Evolutionary conservation across 2,888 invertebrate genomes (phyloP).

Genomic region (Apodemia zela): DNA sequence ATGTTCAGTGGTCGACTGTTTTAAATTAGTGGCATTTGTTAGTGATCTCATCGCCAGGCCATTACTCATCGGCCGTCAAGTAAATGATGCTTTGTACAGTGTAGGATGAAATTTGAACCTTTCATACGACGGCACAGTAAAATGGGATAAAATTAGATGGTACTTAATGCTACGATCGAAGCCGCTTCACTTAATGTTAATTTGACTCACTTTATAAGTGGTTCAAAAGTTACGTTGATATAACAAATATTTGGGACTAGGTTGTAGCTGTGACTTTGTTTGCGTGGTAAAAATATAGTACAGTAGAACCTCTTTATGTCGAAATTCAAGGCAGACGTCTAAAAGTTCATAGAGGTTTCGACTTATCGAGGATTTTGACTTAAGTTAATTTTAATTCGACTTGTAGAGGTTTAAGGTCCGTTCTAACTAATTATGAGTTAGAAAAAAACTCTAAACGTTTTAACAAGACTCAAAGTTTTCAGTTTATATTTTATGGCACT

Average conservation of each 20-base stretch:
- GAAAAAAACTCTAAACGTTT: too few relatives aligned
- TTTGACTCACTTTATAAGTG: constrained; percentile 5
- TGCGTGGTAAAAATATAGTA: too few relatives aligned
- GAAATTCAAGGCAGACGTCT: too few relatives aligned
- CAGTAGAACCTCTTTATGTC: too few relatives aligned
- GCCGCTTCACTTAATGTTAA: constrained; percentile 15
- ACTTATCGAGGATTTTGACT: too few relatives aligned
- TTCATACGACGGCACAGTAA: constrained; percentile 24
- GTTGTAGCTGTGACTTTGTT: background rate
- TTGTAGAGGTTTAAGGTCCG: too few relatives aligned
- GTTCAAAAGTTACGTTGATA: background rate
- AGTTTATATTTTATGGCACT: too few relatives aligned
- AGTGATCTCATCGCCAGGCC: constrained; percentile 64
- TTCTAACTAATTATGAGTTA: too few relatives aligned
- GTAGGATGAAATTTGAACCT: constrained; percentile 38
- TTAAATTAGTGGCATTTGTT: constrained; percentile 64
- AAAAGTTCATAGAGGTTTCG: too few relatives aligned
- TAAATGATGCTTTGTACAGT: constrained; percentile 36
- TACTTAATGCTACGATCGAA: constrained; percentile 11
- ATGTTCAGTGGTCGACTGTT: constrained; percentile 39
- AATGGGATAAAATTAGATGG: constrained; percentile 19
- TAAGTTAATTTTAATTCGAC: too few relatives aligned
- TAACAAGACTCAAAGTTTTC: too few relatives aligned
- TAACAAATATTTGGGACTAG: background rate
- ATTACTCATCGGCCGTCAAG: constrained; percentile 64